phyloP scores from a whole-genome alignment of 2,113 vertebrate species.

The Mesocricetus auratus region DNA sequence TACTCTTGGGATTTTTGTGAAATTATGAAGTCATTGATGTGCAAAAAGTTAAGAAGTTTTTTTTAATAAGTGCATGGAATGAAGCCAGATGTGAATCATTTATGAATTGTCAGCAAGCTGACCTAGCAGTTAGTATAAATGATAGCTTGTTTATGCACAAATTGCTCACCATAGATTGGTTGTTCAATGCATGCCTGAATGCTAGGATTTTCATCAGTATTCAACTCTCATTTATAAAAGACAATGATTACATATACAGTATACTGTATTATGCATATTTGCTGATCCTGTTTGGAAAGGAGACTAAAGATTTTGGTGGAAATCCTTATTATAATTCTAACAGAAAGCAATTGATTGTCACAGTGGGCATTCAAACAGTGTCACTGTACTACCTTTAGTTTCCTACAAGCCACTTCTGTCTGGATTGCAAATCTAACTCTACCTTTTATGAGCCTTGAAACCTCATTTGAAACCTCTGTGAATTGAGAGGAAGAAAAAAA shows the following conservation, averaged over 20 bases:
- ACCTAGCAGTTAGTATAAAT: not conserved
- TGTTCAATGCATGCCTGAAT: not conserved
- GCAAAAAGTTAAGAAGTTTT: not conserved
- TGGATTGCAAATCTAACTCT: not conserved
- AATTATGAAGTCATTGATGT: not conserved
- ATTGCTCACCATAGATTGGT: not conserved
- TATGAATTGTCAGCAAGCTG: not conserved
- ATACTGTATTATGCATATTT: not conserved
- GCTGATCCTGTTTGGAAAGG: not conserved
- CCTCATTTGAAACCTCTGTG: not conserved
- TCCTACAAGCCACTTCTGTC: not conserved
- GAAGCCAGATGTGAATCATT: not conserved
- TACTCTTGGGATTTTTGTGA: not conserved
- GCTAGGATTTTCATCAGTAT: not conserved
- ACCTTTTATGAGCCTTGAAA: not conserved
- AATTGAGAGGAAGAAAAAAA: conserved; percentile 12
- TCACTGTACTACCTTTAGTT: not conserved
- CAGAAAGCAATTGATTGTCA: not conserved
- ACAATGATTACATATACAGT: not conserved
- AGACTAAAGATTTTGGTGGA: not conserved
- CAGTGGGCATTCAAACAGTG: not conserved
- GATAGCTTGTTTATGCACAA: not conserved
- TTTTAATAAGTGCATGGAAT: not conserved
- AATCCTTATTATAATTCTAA: conserved; percentile 6
- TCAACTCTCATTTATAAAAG: not conserved